These are phyloP conservation scores for Neomorphus geoffroyi DNA, from an alignment of 2,797 vertebrate genomes.

Conservation along the genomic window DNA sequence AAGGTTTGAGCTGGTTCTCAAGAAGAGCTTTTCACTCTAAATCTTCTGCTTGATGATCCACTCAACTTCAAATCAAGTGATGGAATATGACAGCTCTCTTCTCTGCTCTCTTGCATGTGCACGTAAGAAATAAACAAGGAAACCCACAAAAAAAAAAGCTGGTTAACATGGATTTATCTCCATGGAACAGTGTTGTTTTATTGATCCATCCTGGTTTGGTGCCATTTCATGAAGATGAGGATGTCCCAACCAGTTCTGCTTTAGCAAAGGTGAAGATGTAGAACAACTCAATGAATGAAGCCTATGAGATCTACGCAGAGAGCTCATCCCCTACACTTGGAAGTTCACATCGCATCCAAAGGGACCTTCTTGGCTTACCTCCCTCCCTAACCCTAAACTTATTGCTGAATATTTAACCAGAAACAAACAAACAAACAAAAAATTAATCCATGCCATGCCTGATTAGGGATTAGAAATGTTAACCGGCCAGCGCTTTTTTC, in stretches of 20 bases:
- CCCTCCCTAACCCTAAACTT: neutral
- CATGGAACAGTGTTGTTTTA: neutral
- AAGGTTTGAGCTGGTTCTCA: neutral
- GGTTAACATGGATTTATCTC: neutral
- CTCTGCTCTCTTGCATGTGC: neutral
- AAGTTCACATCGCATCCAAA: neutral
- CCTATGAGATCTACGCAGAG: fast-evolving
- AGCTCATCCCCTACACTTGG: neutral
- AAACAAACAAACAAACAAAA: neutral
- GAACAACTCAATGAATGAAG: neutral
- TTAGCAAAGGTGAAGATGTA: neutral
- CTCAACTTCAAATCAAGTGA: neutral
- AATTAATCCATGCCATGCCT: neutral
- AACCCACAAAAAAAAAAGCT: neutral
- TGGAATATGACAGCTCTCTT: neutral
- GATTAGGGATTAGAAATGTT: conserved; percentile 67
- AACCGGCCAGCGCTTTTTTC: conserved; percentile 52
- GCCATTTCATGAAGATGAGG: neutral
- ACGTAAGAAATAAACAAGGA: neutral
- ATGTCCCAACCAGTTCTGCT: neutral
- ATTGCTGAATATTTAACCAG: neutral
- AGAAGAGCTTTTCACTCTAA: neutral
- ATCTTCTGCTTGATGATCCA: neutral
- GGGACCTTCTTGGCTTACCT: neutral
- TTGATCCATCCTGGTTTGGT: neutral